Evolutionary conservation across 1,140 invertebrate species (phyloP).

Genomic region (Neomicropteryx cornuta): DNA sequence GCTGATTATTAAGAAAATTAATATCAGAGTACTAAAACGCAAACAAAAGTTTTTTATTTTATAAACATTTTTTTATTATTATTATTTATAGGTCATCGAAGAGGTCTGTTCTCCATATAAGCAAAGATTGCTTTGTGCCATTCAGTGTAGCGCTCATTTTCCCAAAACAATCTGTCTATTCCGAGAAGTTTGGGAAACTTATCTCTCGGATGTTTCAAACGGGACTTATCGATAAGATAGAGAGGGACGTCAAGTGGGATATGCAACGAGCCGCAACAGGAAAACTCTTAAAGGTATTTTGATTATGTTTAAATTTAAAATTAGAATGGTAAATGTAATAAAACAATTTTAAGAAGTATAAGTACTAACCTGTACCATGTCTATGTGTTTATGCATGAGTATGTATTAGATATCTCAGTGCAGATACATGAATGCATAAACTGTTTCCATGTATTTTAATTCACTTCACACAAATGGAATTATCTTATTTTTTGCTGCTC

Average conservation of each 20-base stretch:
- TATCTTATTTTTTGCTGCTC: no score
- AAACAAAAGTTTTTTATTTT: no score
- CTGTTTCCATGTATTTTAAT: no score
- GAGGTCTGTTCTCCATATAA: constrained; percentile 52
- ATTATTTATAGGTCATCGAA: constrained; percentile 41
- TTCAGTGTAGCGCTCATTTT: constrained; percentile 52
- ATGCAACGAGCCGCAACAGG: constrained; percentile 47
- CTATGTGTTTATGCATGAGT: no score
- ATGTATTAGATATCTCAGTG: no score
- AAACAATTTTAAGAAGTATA: background rate
- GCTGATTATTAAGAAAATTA: constrained; percentile 1
- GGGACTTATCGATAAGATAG: constrained; percentile 52
- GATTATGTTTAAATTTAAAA: constrained; percentile 3
- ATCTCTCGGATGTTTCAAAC: constrained; percentile 47
- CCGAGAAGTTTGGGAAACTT: constrained; percentile 42
- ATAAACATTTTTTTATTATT: no score
- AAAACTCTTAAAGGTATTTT: constrained; percentile 43
- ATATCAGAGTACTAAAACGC: no score
- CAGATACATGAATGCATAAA: no score
- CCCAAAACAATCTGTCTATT: constrained; percentile 48
- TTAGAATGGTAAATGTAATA: background rate
- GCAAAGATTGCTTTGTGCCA: constrained; percentile 56
- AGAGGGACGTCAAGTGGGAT: constrained; percentile 55
- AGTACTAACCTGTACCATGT: no score
- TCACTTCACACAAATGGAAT: no score